Conservation (phyloP, 2,113 vertebrate species). For the Poeciliopsis occidentalis region DNA sequence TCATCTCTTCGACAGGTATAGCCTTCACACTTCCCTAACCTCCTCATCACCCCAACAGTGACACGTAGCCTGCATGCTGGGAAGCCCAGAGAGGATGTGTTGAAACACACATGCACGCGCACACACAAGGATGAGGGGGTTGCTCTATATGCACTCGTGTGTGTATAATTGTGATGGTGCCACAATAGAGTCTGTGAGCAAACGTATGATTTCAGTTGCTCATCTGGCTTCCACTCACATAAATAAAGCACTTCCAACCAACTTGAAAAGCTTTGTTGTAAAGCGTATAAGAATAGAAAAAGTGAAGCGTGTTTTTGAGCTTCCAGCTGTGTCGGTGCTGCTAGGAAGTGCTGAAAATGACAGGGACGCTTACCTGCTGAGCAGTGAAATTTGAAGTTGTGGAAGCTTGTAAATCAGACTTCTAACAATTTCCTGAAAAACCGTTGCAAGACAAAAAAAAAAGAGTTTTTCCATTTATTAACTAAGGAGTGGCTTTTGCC, state of each 20-base stretch:
- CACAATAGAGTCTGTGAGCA: conserved; percentile 4
- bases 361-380: conserved; percentile 42
- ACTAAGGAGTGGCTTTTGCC: neutral
- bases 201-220: neutral
- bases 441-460: neutral
- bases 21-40: conserved; percentile 30
- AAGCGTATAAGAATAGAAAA: neutral
- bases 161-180: conserved; percentile 8
- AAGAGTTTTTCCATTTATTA: neutral
- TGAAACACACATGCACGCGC: neutral
- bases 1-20: conserved; percentile 52
- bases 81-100: conserved; percentile 10
- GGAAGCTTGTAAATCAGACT: conserved; percentile 24
- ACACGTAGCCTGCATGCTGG: conserved; percentile 29
- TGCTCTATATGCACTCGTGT: neutral
- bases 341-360: conserved; percentile 34
- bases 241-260: conserved; percentile 24
- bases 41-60: conserved; percentile 20
- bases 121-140: neutral
- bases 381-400: conserved; percentile 13
- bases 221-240: conserved; percentile 18
- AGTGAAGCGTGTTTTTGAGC: conserved; percentile 22
- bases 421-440: conserved; percentile 33
- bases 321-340: conserved; percentile 39
- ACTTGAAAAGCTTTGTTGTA: conserved; percentile 30